Percentiles rank a stretch among this genome's conserved stretches.
Evolutionary conservation across 2,797 vertebrate genomes (phyloP).

Genomic region (Denticeps clupeoides): DNA sequence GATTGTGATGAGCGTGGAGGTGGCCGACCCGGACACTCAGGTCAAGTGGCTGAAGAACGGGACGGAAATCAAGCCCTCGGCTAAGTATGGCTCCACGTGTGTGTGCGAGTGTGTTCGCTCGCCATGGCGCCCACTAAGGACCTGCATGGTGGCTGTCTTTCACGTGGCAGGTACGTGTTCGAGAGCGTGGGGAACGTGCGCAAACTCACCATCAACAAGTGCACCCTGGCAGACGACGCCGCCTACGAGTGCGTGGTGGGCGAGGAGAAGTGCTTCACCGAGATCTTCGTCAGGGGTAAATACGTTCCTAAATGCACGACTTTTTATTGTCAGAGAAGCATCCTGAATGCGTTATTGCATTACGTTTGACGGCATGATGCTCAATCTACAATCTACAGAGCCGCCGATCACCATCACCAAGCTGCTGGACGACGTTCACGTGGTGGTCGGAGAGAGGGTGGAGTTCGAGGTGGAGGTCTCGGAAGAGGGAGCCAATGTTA

Average conservation of each 20-base stretch:
- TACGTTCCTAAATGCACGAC: too few relatives aligned
- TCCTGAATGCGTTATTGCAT: constrained; percentile 27
- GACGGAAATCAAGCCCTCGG: constrained; percentile 77
- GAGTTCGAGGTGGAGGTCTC: constrained; percentile 82
- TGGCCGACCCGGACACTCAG: constrained; percentile 56
- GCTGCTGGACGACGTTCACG: constrained; percentile 75
- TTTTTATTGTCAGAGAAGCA: too few relatives aligned
- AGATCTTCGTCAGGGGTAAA: constrained; percentile 84
- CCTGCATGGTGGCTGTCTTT: constrained; percentile 5
- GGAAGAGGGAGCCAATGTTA: constrained; percentile 77
- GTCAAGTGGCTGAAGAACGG: constrained; percentile 85
- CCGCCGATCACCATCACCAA: constrained; percentile 71
- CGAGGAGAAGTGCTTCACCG: constrained; percentile 76
- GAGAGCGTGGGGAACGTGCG: constrained; percentile 78
- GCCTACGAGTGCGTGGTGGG: constrained; percentile 73
- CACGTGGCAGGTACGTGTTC: constrained; percentile 68
- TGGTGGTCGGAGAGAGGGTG: constrained; percentile 75
- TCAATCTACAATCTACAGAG: too few relatives aligned
- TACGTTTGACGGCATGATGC: constrained; percentile 11
- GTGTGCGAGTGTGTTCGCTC: constrained; percentile 1
- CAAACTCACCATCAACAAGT: constrained; percentile 81
- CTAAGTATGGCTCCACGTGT: constrained; percentile 60
- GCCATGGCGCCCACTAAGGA: background rate
- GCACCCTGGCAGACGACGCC: constrained; percentile 78
- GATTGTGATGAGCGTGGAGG: constrained; percentile 68